A percentile compares a stretch with the other conserved stretches of the same genome.
phyloP scores from a whole-genome alignment of 2,888 invertebrate species.

The Sicus ferrugineus region DNA sequence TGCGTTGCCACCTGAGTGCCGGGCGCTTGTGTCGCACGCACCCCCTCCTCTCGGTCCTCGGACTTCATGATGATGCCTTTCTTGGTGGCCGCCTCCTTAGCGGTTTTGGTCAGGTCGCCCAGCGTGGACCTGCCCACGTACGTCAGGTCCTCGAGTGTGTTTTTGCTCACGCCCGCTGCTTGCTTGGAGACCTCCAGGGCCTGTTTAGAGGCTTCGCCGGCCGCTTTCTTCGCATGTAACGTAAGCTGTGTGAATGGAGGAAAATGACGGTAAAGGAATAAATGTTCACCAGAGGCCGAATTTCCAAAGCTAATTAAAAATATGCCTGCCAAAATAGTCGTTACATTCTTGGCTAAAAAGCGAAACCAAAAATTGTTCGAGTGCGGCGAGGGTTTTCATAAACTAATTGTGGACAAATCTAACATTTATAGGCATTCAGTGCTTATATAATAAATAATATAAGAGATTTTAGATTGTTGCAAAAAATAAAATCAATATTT shows the following conservation, averaged over 20 bases:
- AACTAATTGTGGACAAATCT: too few relatives aligned
- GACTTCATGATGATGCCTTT: constrained; percentile 78
- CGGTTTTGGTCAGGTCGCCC: constrained; percentile 89
- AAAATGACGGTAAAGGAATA: not conserved
- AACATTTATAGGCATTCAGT: too few relatives aligned
- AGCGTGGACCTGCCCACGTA: constrained; percentile 90
- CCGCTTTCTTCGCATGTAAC: constrained; percentile 86
- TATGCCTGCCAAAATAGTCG: too few relatives aligned
- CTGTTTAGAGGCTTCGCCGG: constrained; percentile 85
- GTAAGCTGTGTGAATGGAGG: constrained; percentile 71
- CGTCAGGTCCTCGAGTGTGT: constrained; percentile 86
- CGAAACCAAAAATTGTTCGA: too few relatives aligned
- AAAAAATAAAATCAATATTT: too few relatives aligned
- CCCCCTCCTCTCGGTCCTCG: constrained; percentile 48
- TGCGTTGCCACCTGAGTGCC: constrained; percentile 60
- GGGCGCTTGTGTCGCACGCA: constrained; percentile 21
- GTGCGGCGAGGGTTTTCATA: too few relatives aligned
- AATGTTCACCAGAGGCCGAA: not conserved
- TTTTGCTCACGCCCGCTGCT: constrained; percentile 86
- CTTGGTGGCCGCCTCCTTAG: constrained; percentile 86
- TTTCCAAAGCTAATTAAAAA: too few relatives aligned
- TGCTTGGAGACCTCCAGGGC: constrained; percentile 88
- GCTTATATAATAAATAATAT: too few relatives aligned
- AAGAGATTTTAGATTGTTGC: too few relatives aligned
- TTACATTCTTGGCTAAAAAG: too few relatives aligned